Base-by-base conservation (phyloP, 2,888 invertebrate genomes). In the Cancer borealis region DNA sequence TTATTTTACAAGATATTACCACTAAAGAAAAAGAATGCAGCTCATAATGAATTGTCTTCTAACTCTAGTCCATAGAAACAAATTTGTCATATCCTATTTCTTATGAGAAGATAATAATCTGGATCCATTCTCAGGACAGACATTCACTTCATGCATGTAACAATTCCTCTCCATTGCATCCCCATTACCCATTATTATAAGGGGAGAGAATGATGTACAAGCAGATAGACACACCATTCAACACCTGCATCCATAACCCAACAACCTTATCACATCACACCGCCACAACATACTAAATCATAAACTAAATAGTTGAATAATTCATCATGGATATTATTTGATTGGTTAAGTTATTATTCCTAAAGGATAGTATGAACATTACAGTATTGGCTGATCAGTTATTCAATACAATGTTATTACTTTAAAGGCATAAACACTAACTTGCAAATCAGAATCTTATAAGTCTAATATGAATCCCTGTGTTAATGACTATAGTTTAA, bases 81-180 rank as follows among this genome's bases (percentile, higher is more conserved):
- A 8, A 26, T 73, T 73, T 73, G 73, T 84, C 84, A 39, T 39
- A 84, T 12, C 30, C 39, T 84, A 39, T 12, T 17, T 84, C 39
- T 17, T 84, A 39, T 84, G 39, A 30, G 21, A 60, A 0, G 39
- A 84, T 84, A 39, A 84, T 84, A 14, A 30, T 84, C 84, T 84
- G 30, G 39, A 39, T 17, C 84, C 84, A 30, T 14, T 39, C 21
- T 14, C 10, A 0, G 14, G 39, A 17, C 17, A 14, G n/a, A 17
- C 39, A 39, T 84, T 84, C 39, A 84, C 84, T 84, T 10, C 84
- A 84, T 84, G 84, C 84, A 39, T 39, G 84, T 84, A 39, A 14
- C 39, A 84, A 39, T 84, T 39, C 84, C 17, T 4, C 84, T 84
- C 84, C 84, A 39, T 8, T 84, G 26, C 8, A 73, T 26, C 73